These are phyloP conservation scores for Alectoris magna DNA, from an alignment of 2,797 vertebrate species.

Conservation along the genomic window DNA sequence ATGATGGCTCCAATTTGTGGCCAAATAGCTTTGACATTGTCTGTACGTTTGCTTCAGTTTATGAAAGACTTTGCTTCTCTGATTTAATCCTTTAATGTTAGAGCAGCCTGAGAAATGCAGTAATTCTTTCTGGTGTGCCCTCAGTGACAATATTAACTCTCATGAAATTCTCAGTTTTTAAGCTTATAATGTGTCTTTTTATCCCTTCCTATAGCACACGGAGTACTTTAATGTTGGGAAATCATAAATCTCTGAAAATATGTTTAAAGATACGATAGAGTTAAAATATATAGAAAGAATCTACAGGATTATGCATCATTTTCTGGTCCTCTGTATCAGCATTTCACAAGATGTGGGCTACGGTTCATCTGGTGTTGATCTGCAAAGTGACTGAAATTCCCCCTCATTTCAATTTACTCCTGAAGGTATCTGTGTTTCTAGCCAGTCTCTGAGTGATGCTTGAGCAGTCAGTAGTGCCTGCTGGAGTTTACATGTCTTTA, in stretches of 20 bases:
- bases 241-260: slow-evolving; percentile 23
- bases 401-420: background rate
- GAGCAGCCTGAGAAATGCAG: slow-evolving; percentile 48
- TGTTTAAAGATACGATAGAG: background rate
- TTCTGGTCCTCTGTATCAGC: background rate
- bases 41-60: slow-evolving; percentile 50
- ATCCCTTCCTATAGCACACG: slow-evolving; percentile 14
- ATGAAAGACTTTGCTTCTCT: slow-evolving; percentile 62
- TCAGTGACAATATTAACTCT: slow-evolving; percentile 55
- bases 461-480: background rate
- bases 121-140: slow-evolving; percentile 59
- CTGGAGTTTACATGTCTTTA: background rate
- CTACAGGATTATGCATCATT: background rate
- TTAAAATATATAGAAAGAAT: slow-evolving; percentile 23
- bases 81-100: slow-evolving; percentile 65
- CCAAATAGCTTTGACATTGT: slow-evolving; percentile 68
- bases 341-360: background rate
- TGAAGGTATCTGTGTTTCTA: background rate
- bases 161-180: slow-evolving; percentile 49
- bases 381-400: background rate
- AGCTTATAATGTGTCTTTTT: slow-evolving; percentile 48
- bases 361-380: background rate
- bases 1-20: slow-evolving; percentile 63
- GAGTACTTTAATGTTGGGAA: slow-evolving; percentile 18
- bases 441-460: background rate